A percentile compares a stretch with the other conserved stretches of the same genome.
Conservation (phyloP, 2,797 vertebrate genomes). For the Alfaro cultratus region DNA sequence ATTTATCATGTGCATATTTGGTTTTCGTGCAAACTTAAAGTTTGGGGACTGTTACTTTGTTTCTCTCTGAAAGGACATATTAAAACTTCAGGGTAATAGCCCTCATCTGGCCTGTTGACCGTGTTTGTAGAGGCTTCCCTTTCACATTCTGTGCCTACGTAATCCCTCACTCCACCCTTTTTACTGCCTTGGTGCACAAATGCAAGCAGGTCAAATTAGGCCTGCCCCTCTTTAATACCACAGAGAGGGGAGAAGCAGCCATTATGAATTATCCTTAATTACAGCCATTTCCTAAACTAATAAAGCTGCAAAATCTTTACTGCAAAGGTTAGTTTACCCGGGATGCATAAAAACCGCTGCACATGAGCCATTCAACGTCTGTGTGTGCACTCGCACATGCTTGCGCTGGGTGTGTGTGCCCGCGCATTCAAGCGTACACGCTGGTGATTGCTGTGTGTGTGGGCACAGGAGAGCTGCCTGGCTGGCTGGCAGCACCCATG, state of each 20-base stretch:
- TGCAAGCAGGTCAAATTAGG: slow-evolving; percentile 87
- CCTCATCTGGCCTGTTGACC: slow-evolving; percentile 47
- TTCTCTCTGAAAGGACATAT: slow-evolving; percentile 40
- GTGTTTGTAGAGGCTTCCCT: slow-evolving; percentile 45
- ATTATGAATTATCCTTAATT: slow-evolving; percentile 99
- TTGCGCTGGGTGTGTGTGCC: slow-evolving; percentile 40
- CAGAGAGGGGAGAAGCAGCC: slow-evolving; percentile 87
- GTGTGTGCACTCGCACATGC: slow-evolving; percentile 19
- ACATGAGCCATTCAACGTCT: slow-evolving; percentile 68
- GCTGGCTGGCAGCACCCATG: slow-evolving; percentile 86
- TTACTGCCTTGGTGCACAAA: slow-evolving; percentile 84
- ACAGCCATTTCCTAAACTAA: slow-evolving; percentile 97
- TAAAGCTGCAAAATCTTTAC: slow-evolving; percentile 96
- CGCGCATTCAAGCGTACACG: slow-evolving; percentile 66
- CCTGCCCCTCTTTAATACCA: slow-evolving; percentile 84
- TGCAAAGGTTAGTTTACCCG: slow-evolving; percentile 94
- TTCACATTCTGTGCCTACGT: slow-evolving; percentile 25
- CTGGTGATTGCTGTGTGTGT: slow-evolving; percentile 64
- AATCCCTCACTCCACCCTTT: slow-evolving; percentile 51
- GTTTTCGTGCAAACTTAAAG: slow-evolving; percentile 6
- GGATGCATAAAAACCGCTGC: slow-evolving; percentile 81
- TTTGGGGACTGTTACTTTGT: slow-evolving; percentile 29
- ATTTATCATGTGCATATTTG: neutral
- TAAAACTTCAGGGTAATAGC: slow-evolving; percentile 40
- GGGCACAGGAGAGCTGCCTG: slow-evolving; percentile 80